A percentile compares a stretch with the other conserved stretches of the same genome.
phyloP scores from a whole-genome alignment of 2,888 invertebrate genomes.

The Unio pictorum region DNA sequence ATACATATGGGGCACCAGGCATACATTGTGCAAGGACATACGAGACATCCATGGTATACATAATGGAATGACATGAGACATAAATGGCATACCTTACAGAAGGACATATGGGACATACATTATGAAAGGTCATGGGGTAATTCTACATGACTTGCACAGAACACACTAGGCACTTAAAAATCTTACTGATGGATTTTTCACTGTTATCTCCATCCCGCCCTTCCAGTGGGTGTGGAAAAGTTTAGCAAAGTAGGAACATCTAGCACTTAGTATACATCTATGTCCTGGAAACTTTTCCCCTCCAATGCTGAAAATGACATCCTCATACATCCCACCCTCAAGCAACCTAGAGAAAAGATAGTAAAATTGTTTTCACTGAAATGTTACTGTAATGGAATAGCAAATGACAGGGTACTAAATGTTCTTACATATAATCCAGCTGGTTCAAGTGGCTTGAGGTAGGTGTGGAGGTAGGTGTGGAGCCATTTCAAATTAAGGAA shows the following conservation, averaged over 20 bases:
- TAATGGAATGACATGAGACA: neutral
- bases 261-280: conserved; percentile 71
- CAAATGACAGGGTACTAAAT: no score
- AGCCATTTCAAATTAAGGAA: no score
- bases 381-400: no score
- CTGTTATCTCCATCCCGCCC: conserved; percentile 60
- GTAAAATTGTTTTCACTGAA: neutral
- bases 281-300: conserved; percentile 70
- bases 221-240: conserved; percentile 72
- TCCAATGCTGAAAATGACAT: conserved; percentile 72
- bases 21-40: neutral
- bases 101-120: neutral
- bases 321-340: conserved; percentile 67
- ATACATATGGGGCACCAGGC: no score
- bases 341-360: conserved; percentile 51
- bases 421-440: no score
- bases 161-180: neutral
- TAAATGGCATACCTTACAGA: neutral
- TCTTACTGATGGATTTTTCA: conserved; percentile 60
- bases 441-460: no score
- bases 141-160: neutral
- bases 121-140: neutral
- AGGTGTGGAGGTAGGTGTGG: no score
- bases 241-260: conserved; percentile 72
- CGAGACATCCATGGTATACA: neutral